phyloP scores from a whole-genome alignment of 2,113 vertebrate genomes.

The Symphodus melops region DNA sequence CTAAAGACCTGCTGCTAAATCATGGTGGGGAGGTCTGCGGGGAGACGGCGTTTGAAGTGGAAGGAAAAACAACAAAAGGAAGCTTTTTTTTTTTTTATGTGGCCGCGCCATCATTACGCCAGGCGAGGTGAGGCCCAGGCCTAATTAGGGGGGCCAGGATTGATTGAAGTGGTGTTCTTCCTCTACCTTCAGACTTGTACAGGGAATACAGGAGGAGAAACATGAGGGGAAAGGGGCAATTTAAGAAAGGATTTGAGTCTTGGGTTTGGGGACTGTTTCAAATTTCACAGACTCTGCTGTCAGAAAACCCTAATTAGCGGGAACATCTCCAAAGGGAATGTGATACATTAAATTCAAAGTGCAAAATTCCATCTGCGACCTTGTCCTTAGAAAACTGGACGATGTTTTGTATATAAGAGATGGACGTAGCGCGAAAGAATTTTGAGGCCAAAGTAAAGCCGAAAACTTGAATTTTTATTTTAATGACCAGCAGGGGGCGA shows the following conservation, averaged over 20 bases:
- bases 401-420: neutral
- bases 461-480: neutral
- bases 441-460: no score
- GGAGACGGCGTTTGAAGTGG: constrained; percentile 61
- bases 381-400: neutral
- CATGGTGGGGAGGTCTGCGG: constrained; percentile 37
- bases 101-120: constrained; percentile 50
- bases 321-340: neutral
- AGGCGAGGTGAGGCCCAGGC: constrained; percentile 50
- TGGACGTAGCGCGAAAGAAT: neutral
- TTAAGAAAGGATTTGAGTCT: constrained; percentile 3
- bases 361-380: neutral
- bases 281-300: neutral
- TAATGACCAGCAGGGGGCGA: neutral
- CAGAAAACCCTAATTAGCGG: neutral
- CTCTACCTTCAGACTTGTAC: neutral
- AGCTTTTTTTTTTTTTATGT: constrained; percentile 67
- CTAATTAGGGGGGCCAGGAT: constrained; percentile 57
- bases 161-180: constrained; percentile 56
- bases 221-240: constrained; percentile 6
- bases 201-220: constrained; percentile 5
- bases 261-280: neutral
- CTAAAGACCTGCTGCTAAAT: constrained; percentile 61
- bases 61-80: constrained; percentile 51
- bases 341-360: neutral